Percentiles rank a stretch among this genome's conserved stretches.
These are phyloP conservation scores for Pachymerium ferrugineum DNA, from an alignment of 2,888 invertebrate species.

Conservation along the genomic window DNA sequence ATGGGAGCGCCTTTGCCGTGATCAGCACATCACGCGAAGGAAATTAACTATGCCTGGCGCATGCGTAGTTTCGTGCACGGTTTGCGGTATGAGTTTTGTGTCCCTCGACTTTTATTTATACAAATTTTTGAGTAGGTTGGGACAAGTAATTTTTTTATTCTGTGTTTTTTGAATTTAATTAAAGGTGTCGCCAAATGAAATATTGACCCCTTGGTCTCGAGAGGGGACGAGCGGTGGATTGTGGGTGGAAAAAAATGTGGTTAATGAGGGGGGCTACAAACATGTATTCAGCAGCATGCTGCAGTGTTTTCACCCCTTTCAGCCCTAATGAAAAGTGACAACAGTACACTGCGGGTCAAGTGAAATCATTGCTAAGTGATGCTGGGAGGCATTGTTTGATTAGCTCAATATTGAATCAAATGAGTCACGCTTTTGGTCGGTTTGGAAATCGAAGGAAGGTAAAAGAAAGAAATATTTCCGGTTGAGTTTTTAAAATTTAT, in stretches of 20 bases:
- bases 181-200: constrained; percentile 9
- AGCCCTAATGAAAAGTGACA: no score
- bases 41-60: constrained; percentile 10
- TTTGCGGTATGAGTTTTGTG: constrained; percentile 1
- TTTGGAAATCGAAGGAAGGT: no score
- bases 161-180: background rate
- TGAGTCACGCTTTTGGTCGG: no score
- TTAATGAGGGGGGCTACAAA: constrained; percentile 1
- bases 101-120: constrained; percentile 5
- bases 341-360: no score
- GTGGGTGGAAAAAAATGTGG: background rate
- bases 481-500: no score
- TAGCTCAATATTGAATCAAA: no score
- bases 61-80: constrained; percentile 2
- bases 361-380: no score
- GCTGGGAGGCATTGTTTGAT: no score
- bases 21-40: constrained; percentile 6
- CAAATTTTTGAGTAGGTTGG: no score
- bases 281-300: background rate
- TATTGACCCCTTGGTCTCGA: constrained; percentile 3
- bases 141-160: background rate
- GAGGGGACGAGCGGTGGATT: background rate
- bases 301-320: background rate
- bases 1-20: constrained; percentile 16
- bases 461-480: no score